These are phyloP conservation scores for Drosophila mercatorum DNA, from an alignment of 2,888 invertebrate genomes.

Conservation along the genomic window DNA sequence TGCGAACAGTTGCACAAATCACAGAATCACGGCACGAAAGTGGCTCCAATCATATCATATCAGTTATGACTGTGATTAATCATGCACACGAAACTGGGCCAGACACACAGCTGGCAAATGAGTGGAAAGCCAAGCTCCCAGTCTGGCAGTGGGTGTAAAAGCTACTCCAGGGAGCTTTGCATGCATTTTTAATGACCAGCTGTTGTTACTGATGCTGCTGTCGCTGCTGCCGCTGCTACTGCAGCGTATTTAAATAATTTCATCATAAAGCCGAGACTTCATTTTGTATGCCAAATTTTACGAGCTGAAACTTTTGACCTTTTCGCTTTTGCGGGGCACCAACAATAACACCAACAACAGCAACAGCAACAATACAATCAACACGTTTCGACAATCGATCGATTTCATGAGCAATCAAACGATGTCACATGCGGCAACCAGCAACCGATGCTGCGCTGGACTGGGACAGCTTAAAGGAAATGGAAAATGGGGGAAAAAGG, in stretches of 20 bases:
- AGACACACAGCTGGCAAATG: slow-evolving; percentile 19
- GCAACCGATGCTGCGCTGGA: slow-evolving; percentile 7
- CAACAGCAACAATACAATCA: slow-evolving; percentile 65
- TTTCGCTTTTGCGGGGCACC: slow-evolving; percentile 32
- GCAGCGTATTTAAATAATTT: slow-evolving; percentile 66
- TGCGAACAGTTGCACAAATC: slow-evolving; percentile 52
- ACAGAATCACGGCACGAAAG: slow-evolving; percentile 49
- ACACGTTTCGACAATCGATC: slow-evolving; percentile 77
- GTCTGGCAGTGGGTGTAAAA: background rate
- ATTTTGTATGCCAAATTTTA: slow-evolving; percentile 71
- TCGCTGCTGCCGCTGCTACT: background rate
- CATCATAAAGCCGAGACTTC: slow-evolving; percentile 53
- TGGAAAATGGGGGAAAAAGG: slow-evolving; percentile 4
- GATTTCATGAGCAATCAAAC: slow-evolving; percentile 79
- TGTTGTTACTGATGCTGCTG: slow-evolving; percentile 7
- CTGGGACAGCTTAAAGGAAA: background rate
- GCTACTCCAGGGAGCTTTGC: slow-evolving; percentile 5
- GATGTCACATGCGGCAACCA: slow-evolving; percentile 71
- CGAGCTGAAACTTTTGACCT: slow-evolving; percentile 75
- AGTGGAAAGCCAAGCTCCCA: background rate
- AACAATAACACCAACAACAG: slow-evolving; percentile 9
- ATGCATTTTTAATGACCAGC: slow-evolving; percentile 59
- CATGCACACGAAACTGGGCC: slow-evolving; percentile 42
- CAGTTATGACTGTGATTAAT: slow-evolving; percentile 51
- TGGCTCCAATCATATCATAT: slow-evolving; percentile 53